Conservation (phyloP, 1,140 invertebrate species). For the Lepidurus packardi region DNA sequence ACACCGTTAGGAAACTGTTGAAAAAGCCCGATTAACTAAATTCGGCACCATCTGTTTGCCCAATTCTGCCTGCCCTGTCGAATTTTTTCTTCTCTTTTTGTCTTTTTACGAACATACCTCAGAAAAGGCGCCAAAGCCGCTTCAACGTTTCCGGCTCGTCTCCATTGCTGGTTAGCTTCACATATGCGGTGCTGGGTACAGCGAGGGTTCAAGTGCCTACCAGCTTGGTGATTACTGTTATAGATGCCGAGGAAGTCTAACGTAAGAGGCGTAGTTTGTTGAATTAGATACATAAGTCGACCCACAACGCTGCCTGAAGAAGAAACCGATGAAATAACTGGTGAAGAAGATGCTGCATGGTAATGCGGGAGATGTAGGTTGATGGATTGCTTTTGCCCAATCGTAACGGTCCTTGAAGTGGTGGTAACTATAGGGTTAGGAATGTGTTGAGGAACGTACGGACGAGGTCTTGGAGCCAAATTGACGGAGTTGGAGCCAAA, state of each 20-base stretch:
- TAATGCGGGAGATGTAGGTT: too few species aligned
- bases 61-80: neutral
- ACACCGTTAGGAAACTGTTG: neutral
- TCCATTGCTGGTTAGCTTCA: constrained; percentile 29
- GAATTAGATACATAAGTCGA: constrained; percentile 25
- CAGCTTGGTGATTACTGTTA: neutral
- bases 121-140: constrained; percentile 31
- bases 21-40: neutral
- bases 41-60: neutral
- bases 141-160: constrained; percentile 25
- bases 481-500: too few species aligned
- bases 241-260: constrained; percentile 28
- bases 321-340: neutral
- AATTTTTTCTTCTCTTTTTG: neutral
- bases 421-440: too few species aligned
- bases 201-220: neutral
- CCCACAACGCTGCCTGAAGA: neutral
- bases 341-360: neutral
- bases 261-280: constrained; percentile 30
- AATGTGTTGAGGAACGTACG: too few species aligned
- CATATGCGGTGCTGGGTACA: constrained; percentile 28
- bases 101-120: constrained; percentile 25
- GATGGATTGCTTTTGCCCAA: too few species aligned
- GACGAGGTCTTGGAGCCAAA: too few species aligned
- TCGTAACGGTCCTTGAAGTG: too few species aligned